phyloP scores from a whole-genome alignment of 2,797 vertebrate genomes.

The Manis pentadactyla region DNA sequence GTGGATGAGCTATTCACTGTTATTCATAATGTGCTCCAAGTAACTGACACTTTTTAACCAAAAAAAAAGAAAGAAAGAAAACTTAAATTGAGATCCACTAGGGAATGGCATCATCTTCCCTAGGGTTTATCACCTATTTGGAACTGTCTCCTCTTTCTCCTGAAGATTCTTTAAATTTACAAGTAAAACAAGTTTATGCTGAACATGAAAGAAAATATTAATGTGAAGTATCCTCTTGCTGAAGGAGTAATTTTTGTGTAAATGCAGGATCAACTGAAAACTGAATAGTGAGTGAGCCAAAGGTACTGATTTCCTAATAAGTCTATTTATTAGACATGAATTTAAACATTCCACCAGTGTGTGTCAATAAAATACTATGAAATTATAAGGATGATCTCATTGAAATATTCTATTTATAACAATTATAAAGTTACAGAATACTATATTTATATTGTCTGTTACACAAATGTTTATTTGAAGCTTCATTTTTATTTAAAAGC shows the following conservation, averaged over 20 bases:
- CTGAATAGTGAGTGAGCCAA: not conserved
- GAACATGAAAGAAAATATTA: slow-evolving; percentile 14
- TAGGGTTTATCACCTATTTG: slow-evolving; percentile 38
- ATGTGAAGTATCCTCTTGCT: not conserved
- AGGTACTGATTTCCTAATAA: not conserved
- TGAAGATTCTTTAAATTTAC: slow-evolving; percentile 45
- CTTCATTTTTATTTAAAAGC: not conserved
- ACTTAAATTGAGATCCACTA: slow-evolving; percentile 71
- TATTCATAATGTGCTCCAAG: slow-evolving; percentile 71
- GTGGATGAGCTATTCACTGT: slow-evolving; percentile 62
- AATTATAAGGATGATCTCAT: not conserved
- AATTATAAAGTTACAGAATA: not conserved
- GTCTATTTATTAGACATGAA: not conserved
- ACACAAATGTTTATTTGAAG: not conserved
- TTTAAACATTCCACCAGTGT: not conserved
- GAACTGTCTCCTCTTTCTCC: slow-evolving; percentile 64
- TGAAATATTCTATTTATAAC: not conserved
- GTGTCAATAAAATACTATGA: not conserved
- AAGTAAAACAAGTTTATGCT: slow-evolving; percentile 56
- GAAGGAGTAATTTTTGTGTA: not conserved
- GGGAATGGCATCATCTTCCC: slow-evolving; percentile 55
- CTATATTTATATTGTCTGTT: not conserved
- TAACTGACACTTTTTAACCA: slow-evolving; percentile 72
- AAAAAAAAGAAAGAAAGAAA: slow-evolving; percentile 62
- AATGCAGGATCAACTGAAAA: not conserved